These are phyloP conservation scores for Platycercus adscitus DNA, from an alignment of 2,113 vertebrate species.

Conservation along the genomic window DNA sequence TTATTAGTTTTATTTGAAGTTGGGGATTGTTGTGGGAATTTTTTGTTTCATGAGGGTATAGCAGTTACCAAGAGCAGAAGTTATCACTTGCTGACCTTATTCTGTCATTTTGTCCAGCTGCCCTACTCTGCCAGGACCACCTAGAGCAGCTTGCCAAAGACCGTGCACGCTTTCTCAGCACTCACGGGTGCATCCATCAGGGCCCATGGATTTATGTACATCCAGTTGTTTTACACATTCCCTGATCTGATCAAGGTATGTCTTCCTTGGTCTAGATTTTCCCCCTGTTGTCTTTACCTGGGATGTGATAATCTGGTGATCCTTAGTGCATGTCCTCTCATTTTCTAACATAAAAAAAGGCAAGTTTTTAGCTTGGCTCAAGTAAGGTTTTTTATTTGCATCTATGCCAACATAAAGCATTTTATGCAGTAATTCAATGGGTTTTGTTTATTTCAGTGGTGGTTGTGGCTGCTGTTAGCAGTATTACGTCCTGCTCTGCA, in stretches of 20 bases:
- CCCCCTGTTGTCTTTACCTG: background rate
- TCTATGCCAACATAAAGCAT: background rate
- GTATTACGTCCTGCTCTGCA: background rate
- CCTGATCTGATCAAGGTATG: background rate
- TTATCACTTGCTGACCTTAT: background rate
- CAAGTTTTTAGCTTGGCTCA: background rate
- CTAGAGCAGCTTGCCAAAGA: background rate
- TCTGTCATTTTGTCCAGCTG: background rate
- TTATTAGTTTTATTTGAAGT: background rate
- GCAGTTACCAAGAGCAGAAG: background rate
- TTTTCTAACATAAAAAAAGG: background rate
- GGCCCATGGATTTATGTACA: fast-evolving
- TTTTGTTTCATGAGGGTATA: background rate
- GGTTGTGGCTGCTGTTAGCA: background rate
- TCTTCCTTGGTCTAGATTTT: background rate
- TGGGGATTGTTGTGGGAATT: background rate
- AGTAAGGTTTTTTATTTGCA: background rate
- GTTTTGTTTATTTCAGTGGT: background rate
- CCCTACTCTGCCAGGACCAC: background rate
- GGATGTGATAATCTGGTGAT: background rate
- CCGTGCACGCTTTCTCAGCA: background rate
- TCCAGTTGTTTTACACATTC: background rate
- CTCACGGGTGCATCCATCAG: background rate
- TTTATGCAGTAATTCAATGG: background rate
- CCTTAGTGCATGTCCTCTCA: background rate